A percentile compares a stretch with the other conserved stretches of the same genome.
Evolutionary conservation across 2,888 invertebrate species (phyloP).

Genomic region (Drosophila suboccidentalis): DNA sequence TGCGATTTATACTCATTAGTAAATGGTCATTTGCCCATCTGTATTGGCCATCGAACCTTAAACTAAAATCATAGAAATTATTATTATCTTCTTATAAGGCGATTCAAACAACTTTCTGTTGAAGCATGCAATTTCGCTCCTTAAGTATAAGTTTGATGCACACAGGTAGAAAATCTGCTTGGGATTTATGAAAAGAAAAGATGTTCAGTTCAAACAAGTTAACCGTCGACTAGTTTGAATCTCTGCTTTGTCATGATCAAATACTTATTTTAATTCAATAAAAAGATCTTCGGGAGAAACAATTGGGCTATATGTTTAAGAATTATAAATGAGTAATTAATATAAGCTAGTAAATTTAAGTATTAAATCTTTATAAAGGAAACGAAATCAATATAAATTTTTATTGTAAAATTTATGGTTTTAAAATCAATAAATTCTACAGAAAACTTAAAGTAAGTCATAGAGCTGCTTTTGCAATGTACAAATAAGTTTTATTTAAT

Average conservation of each 20-base stretch:
- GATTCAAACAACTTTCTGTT: slow-evolving; percentile 1
- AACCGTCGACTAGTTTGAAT: background rate
- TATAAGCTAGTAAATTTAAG: too few species aligned
- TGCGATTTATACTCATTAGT: slow-evolving; percentile 72
- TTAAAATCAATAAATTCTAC: too few species aligned
- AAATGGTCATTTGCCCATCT: slow-evolving; percentile 32
- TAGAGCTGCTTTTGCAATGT: too few species aligned
- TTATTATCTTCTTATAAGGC: slow-evolving; percentile 1
- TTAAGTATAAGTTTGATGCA: background rate
- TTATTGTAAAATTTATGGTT: too few species aligned
- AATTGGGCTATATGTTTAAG: too few species aligned
- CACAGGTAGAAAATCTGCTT: slow-evolving; percentile 10
- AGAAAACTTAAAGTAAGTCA: too few species aligned
- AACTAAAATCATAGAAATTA: slow-evolving; percentile 8
- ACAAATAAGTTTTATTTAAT: too few species aligned
- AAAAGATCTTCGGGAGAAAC: background rate
- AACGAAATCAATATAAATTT: too few species aligned
- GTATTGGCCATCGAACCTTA: slow-evolving; percentile 1
- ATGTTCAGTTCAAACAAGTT: background rate
- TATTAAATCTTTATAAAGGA: too few species aligned
- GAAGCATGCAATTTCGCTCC: slow-evolving; percentile 14
- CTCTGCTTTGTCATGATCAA: too few species aligned
- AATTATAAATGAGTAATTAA: too few species aligned
- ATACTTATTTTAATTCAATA: background rate
- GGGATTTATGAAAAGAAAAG: slow-evolving; percentile 1